These are phyloP conservation scores for Trichacis sp. DNA, from an alignment of 2,888 invertebrate genomes.

Conservation along the genomic window DNA sequence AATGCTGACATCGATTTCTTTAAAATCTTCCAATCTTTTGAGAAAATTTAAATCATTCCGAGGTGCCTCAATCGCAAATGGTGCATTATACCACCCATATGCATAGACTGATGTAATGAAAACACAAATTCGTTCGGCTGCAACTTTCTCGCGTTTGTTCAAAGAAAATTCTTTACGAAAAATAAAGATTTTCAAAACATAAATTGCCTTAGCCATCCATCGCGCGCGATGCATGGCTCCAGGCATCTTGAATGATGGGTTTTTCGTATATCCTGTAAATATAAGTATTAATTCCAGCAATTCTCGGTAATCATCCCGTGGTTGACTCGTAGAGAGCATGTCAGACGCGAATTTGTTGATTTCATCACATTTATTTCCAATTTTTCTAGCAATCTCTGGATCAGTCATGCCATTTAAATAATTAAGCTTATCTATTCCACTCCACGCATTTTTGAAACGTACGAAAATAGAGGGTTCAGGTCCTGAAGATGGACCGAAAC, in stretches of 20 bases:
- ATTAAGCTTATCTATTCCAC: too few relatives aligned
- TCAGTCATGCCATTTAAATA: too few relatives aligned
- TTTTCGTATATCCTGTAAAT: neutral
- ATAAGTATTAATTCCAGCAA: neutral
- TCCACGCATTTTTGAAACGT: too few relatives aligned
- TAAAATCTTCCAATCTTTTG: neutral
- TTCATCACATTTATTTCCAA: too few relatives aligned
- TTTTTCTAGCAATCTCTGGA: too few relatives aligned
- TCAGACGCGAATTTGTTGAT: neutral
- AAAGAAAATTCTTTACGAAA: neutral
- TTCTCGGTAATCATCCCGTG: conserved; percentile 8
- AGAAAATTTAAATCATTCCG: conserved; percentile 9
- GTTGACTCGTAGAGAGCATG: neutral
- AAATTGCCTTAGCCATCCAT: conserved; percentile 5
- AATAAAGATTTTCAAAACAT: neutral
- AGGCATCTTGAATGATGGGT: neutral
- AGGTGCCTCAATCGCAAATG: conserved; percentile 3
- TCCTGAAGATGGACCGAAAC: conserved; percentile 9
- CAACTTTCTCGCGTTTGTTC: too few relatives aligned
- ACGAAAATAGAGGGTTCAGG: conserved; percentile 10
- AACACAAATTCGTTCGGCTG: too few relatives aligned
- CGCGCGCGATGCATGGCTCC: neutral
- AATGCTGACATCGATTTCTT: neutral
- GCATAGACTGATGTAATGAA: neutral
- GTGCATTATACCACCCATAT: conserved; percentile 10